phyloP scores from a whole-genome alignment of 2,113 vertebrate genomes.

The Herpetotheres cachinnans region DNA sequence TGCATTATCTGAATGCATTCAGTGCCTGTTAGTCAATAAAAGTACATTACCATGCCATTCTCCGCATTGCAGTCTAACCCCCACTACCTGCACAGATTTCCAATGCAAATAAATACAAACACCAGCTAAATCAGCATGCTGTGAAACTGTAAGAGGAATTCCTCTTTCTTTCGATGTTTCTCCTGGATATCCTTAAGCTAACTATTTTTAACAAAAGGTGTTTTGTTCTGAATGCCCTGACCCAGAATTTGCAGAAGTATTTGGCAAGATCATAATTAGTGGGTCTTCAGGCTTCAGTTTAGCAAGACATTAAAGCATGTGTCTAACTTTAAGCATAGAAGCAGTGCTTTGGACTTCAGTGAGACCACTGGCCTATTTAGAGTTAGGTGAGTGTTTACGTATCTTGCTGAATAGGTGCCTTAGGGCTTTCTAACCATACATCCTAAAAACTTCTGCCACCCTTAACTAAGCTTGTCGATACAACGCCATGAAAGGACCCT shows the following conservation, averaged over 20 bases:
- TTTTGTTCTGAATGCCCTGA: neutral
- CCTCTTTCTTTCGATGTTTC: neutral
- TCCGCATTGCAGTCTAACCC: constrained; percentile 32
- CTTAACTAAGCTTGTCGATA: neutral
- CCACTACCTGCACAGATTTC: constrained; percentile 9
- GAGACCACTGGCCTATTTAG: neutral
- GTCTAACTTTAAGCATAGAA: neutral
- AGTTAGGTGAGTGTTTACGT: neutral
- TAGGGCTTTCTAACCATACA: neutral
- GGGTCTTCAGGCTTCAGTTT: neutral
- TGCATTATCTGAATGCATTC: neutral
- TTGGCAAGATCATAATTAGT: neutral
- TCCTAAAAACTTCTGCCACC: neutral
- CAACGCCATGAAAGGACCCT: neutral
- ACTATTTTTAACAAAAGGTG: neutral
- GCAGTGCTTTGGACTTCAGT: neutral
- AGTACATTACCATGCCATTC: neutral
- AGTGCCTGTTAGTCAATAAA: constrained; percentile 13
- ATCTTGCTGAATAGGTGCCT: neutral
- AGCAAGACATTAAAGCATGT: neutral
- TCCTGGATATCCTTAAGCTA: neutral
- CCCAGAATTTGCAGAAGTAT: neutral
- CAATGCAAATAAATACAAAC: neutral
- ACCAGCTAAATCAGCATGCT: neutral
- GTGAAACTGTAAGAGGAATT: neutral